Evolutionary conservation across 2,797 vertebrate genomes (phyloP), one percentile per base, ranked within the genome.

Genomic region (Enteromius afrohamiltoni): DNA sequence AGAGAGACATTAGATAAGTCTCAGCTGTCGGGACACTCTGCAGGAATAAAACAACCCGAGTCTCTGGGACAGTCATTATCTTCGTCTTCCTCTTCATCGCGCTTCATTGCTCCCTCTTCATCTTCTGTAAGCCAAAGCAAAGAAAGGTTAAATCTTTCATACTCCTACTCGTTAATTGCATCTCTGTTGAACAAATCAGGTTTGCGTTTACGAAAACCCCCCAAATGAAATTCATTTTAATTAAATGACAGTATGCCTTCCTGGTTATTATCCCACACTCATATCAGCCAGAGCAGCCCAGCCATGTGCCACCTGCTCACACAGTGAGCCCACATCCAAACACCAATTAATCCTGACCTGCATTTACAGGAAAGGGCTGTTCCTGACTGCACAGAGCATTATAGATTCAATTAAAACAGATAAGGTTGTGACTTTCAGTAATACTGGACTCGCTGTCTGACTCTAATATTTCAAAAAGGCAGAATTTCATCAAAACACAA

Each of bases 41-140:
- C 95, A 6, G 97, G 96, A 84, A 97, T 96, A 85, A 98, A 98
- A 90, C 98, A 99, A 78, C 98, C 98, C 0, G 98, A 99, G 93
- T 99, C 98, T 94, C 97, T 95, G 60, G 96, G 96, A 92, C 97
- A 98, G 91, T 99, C 96, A 49, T 95, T 96, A 11, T 26, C 81
- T 29, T 85, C 49, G 79, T 93, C 93, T 58, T 96, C 95, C 87
- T 94, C 94, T 80, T 92, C 86, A 0, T 93, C 92, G 85, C 94
- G 93, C 85, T 94, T 94, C 75, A 2, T 93, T 89, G 88, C 89
- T 19, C 60, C 91, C 42, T 85, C 87, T 26, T 94, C 93, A 13
- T 93, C 93, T 88, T 90, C 95, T 95, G 91, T 53, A 17, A 1
- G 70, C 13, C 82, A 65, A 37, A 83, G 51, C 55, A 85, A 55